Conservation (phyloP, 2,888 invertebrate genomes). For the Brenthis hecate region DNA sequence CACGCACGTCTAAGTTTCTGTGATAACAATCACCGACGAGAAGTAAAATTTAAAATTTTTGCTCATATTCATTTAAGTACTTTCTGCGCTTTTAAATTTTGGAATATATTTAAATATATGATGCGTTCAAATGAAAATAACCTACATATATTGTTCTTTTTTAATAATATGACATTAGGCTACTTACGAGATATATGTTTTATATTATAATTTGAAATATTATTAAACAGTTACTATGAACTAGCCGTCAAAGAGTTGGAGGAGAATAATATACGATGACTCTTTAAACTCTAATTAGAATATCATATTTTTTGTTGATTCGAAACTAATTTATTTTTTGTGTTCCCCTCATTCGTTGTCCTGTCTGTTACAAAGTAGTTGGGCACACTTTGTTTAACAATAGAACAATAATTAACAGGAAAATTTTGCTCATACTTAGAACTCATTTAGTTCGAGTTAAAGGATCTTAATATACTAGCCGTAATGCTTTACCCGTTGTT, state of each 20-base stretch:
- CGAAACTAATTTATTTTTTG: constrained; percentile 75
- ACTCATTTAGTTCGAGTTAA: too few relatives aligned
- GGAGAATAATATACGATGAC: constrained; percentile 43
- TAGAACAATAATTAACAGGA: constrained; percentile 50
- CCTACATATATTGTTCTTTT: too few relatives aligned
- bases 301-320: constrained; percentile 64
- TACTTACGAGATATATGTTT: neutral
- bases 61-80: neutral
- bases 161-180: neutral
- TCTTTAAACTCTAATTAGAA: constrained; percentile 65
- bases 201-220: neutral
- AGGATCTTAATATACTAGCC: too few relatives aligned
- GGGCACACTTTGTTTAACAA: constrained; percentile 46
- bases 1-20: constrained; percentile 23
- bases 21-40: neutral
- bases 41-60: constrained; percentile 21
- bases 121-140: too few relatives aligned
- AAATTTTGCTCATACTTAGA: constrained; percentile 24
- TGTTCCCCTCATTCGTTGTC: constrained; percentile 39
- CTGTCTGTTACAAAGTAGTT: constrained; percentile 35
- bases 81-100: neutral
- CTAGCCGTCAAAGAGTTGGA: neutral
- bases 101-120: neutral
- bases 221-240: constrained; percentile 12
- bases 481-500: too few relatives aligned